These are phyloP conservation scores for Nomada ruficornis DNA, from an alignment of 2,888 invertebrate genomes.

Conservation along the genomic window DNA sequence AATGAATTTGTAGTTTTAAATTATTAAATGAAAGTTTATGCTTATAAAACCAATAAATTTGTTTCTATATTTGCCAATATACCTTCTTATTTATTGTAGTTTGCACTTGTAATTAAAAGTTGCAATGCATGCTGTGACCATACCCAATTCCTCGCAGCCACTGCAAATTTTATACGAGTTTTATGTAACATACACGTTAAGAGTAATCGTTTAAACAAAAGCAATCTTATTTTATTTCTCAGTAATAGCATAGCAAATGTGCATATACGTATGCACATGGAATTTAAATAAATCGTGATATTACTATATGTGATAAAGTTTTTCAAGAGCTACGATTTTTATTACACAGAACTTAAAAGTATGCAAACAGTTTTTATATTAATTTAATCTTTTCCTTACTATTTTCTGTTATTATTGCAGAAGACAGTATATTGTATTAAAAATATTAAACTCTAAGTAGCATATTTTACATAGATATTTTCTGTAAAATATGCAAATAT, in stretches of 20 bases:
- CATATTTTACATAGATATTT: no score
- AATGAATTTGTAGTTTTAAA: not conserved
- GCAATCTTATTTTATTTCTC: not conserved
- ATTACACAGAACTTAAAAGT: not conserved
- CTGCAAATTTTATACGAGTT: not conserved
- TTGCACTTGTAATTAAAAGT: slow-evolving; percentile 27
- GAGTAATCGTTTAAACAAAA: not conserved
- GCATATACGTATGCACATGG: not conserved
- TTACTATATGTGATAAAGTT: no score
- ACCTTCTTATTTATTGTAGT: not conserved
- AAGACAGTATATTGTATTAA: not conserved
- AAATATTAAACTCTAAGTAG: not conserved
- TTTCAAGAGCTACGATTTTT: not conserved
- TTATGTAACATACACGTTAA: not conserved
- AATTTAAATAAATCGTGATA: not conserved
- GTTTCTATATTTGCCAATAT: slow-evolving; percentile 5
- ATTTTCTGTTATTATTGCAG: slow-evolving; percentile 4
- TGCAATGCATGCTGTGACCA: not conserved
- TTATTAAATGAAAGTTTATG: not conserved
- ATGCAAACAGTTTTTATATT: not conserved
- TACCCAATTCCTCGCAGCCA: not conserved
- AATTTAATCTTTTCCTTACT: slow-evolving; percentile 3
- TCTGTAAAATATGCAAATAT: not conserved
- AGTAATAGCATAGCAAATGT: not conserved
- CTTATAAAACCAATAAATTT: not conserved